These are phyloP conservation scores for Tinamus guttatus DNA, from an alignment of 2,113 vertebrate genomes.

Conservation along the genomic window DNA sequence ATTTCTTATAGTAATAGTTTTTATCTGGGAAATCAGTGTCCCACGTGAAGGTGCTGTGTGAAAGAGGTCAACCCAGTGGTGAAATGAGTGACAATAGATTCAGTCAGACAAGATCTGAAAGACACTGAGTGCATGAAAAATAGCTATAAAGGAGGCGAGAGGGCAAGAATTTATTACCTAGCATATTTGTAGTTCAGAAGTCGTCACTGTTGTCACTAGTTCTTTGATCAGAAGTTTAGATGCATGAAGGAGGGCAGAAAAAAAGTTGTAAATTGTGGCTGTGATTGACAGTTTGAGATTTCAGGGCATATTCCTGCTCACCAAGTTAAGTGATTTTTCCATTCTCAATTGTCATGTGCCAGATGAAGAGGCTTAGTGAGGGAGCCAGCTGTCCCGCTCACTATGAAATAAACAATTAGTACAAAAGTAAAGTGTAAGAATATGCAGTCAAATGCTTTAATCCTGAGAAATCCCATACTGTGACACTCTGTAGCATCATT, in stretches of 20 bases:
- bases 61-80: neutral
- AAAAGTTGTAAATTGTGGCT: neutral
- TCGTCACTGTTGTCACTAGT: neutral
- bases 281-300: conserved; percentile 12
- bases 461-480: neutral
- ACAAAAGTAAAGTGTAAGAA: neutral
- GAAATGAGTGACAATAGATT: neutral
- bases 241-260: neutral
- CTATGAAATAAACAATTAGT: conserved; percentile 49
- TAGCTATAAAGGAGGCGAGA: neutral
- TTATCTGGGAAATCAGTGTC: neutral
- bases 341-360: neutral
- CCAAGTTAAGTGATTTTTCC: conserved; percentile 5
- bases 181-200: neutral
- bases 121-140: neutral
- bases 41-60: neutral
- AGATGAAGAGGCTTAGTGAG: neutral
- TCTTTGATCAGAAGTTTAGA: neutral
- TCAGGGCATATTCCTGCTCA: neutral
- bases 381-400: conserved; percentile 14
- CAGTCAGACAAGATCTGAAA: neutral
- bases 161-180: neutral
- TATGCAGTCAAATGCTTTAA: conserved; percentile 18
- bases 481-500: neutral
- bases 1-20: neutral